A percentile compares a stretch with the other conserved stretches of the same genome.
Evolutionary conservation across 2,888 invertebrate genomes (phyloP).

Genomic region (Zhuqinia jingwanae): DNA sequence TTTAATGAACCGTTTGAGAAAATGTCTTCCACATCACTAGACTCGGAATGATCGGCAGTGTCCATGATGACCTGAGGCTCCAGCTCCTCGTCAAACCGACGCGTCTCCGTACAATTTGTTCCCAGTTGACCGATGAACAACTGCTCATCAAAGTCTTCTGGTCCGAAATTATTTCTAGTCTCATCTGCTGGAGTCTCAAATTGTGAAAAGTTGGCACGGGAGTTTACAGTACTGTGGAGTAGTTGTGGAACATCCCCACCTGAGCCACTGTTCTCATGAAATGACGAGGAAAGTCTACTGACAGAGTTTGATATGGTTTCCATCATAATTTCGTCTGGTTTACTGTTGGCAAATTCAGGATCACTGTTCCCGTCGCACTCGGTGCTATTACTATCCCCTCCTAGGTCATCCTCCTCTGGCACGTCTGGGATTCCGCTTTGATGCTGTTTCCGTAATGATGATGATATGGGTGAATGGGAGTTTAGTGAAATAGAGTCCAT

Average conservation of each 20-base stretch:
- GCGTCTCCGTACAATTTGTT: slow-evolving; percentile 47
- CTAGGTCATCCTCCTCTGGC: slow-evolving; percentile 48
- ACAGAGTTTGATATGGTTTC: slow-evolving; percentile 48
- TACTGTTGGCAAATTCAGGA: slow-evolving; percentile 32
- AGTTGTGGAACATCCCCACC: slow-evolving; percentile 45
- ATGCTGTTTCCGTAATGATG: not conserved
- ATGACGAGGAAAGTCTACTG: slow-evolving; percentile 44
- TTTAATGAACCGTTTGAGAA: slow-evolving; percentile 47
- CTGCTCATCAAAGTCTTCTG: slow-evolving; percentile 72
- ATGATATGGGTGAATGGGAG: not conserved
- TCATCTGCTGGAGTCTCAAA: slow-evolving; percentile 74
- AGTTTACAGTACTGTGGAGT: slow-evolving; percentile 34
- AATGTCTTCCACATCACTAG: slow-evolving; percentile 68
- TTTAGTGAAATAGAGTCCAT: slow-evolving; percentile 50
- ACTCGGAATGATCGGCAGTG: slow-evolving; percentile 72
- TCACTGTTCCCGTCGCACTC: slow-evolving; percentile 49
- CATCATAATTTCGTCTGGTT: slow-evolving; percentile 36
- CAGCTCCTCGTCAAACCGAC: slow-evolving; percentile 66
- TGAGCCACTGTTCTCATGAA: slow-evolving; percentile 46
- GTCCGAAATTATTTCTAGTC: slow-evolving; percentile 67
- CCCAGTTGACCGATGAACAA: slow-evolving; percentile 67
- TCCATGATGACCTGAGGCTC: slow-evolving; percentile 66
- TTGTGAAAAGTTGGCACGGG: slow-evolving; percentile 71
- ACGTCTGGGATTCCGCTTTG: slow-evolving; percentile 8
- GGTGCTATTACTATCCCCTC: slow-evolving; percentile 56